Percentiles rank a stretch among this genome's conserved stretches.
phyloP scores from a whole-genome alignment of 2,113 vertebrate genomes.

The Dipodomys merriami region DNA sequence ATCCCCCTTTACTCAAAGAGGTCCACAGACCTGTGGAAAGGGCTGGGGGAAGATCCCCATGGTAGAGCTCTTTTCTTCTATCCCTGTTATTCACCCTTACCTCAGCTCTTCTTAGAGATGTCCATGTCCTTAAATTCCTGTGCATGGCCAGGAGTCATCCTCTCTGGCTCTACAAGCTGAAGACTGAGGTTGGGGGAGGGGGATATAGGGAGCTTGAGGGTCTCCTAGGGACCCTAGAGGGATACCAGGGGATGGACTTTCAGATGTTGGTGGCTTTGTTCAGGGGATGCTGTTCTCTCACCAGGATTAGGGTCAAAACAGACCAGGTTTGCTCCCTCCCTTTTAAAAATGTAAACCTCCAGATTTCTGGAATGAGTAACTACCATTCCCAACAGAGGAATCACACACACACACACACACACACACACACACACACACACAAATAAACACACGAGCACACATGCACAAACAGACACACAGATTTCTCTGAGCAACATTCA shows the following conservation, averaged over 20 bases:
- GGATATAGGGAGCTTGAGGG: background rate
- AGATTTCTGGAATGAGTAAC: constrained; percentile 79
- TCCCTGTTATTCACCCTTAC: constrained; percentile 62
- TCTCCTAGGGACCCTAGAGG: background rate
- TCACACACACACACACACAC: background rate
- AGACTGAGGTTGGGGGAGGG: constrained; percentile 41
- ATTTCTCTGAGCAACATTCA: constrained; percentile 80
- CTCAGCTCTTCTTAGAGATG: constrained; percentile 67
- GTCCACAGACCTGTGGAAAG: background rate
- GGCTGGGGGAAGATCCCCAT: background rate
- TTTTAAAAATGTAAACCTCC: constrained; percentile 74
- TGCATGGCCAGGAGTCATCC: constrained; percentile 37
- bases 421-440: constrained; percentile 57
- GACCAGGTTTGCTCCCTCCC: background rate
- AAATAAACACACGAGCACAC: background rate
- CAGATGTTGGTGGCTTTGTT: constrained; percentile 51
- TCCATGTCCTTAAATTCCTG: constrained; percentile 56
- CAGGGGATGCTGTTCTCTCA: constrained; percentile 22
- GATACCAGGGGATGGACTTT: constrained; percentile 26
- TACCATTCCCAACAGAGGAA: constrained; percentile 73
- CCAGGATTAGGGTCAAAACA: constrained; percentile 23
- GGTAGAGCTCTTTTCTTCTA: background rate
- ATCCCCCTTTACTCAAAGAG: background rate
- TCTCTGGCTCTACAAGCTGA: constrained; percentile 46
- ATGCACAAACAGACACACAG: constrained; percentile 72